These are phyloP conservation scores for Magallana gigas DNA, from an alignment of 1,140 invertebrate genomes.

Conservation along the genomic window DNA sequence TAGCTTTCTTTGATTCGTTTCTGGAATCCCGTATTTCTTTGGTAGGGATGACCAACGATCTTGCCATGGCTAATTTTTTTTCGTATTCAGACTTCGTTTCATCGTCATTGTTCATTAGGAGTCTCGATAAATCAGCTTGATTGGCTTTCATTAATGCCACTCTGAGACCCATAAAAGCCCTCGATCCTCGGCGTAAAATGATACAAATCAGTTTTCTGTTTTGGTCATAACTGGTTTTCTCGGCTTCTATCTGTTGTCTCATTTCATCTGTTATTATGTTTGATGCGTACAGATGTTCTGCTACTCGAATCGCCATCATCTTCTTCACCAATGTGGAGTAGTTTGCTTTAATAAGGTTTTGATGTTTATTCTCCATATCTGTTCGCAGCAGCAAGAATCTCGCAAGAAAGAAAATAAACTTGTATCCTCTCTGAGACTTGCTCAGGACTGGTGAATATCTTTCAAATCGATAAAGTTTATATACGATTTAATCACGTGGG, in stretches of 20 bases:
- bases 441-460: slow-evolving; percentile 12
- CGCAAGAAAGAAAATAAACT: slow-evolving; percentile 1
- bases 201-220: slow-evolving; percentile 37
- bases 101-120: slow-evolving; percentile 11
- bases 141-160: slow-evolving; percentile 41
- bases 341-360: slow-evolving; percentile 33
- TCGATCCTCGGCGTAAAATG: slow-evolving; percentile 35
- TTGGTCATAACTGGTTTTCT: slow-evolving; percentile 36
- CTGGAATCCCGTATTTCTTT: slow-evolving; percentile 8
- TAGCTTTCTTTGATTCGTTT: too few species aligned
- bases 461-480: slow-evolving; percentile 36
- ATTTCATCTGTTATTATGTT: neutral
- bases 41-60: neutral
- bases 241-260: slow-evolving; percentile 20
- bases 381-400: slow-evolving; percentile 16
- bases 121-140: slow-evolving; percentile 36
- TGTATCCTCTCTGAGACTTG: slow-evolving; percentile 10
- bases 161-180: slow-evolving; percentile 30
- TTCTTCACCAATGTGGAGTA: slow-evolving; percentile 38
- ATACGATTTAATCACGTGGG: slow-evolving; percentile 37
- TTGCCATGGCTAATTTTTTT: neutral
- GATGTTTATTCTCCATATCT: slow-evolving; percentile 43
- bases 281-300: slow-evolving; percentile 16
- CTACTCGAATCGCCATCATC: slow-evolving; percentile 38
- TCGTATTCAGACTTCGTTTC: slow-evolving; percentile 36